Percentiles rank a stretch among this genome's conserved stretches.
phyloP scores from a whole-genome alignment of 2,888 invertebrate species.

The Alloscopus bannaensis region DNA sequence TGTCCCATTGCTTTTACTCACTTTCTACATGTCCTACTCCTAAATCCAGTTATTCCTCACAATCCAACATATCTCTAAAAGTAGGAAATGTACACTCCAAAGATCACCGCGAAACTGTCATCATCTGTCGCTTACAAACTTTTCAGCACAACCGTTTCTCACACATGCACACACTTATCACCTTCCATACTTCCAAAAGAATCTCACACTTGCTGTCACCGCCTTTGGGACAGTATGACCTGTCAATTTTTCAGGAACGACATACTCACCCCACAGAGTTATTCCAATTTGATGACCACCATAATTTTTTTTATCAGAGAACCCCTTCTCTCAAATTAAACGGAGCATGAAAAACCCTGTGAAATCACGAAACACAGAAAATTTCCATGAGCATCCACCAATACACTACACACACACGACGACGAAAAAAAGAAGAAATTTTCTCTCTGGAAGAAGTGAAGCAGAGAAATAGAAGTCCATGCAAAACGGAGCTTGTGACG shows the following conservation, averaged over 20 bases:
- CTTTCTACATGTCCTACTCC: background rate
- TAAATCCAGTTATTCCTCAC: background rate
- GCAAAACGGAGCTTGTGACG: too few species aligned
- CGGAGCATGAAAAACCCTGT: background rate
- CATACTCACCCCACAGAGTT: background rate
- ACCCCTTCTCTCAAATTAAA: background rate
- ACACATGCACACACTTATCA: slow-evolving; percentile 33
- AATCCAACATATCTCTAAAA: background rate
- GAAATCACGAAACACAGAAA: too few species aligned
- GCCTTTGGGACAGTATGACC: background rate
- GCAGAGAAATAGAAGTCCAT: too few species aligned
- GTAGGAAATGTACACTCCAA: background rate
- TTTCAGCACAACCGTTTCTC: slow-evolving; percentile 25
- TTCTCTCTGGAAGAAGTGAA: too few species aligned
- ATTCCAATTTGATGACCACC: too few species aligned
- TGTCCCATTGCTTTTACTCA: background rate
- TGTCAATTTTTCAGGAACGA: background rate
- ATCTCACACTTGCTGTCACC: background rate
- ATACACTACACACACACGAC: too few species aligned
- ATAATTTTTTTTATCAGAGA: background rate
- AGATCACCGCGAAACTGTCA: slow-evolving; percentile 52
- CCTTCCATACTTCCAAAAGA: background rate
- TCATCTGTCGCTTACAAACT: slow-evolving; percentile 37
- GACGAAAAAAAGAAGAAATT: too few species aligned
- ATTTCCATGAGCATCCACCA: too few species aligned